Base-by-base conservation (phyloP, 2,888 invertebrate genomes). In the Empis stercorea region DNA sequence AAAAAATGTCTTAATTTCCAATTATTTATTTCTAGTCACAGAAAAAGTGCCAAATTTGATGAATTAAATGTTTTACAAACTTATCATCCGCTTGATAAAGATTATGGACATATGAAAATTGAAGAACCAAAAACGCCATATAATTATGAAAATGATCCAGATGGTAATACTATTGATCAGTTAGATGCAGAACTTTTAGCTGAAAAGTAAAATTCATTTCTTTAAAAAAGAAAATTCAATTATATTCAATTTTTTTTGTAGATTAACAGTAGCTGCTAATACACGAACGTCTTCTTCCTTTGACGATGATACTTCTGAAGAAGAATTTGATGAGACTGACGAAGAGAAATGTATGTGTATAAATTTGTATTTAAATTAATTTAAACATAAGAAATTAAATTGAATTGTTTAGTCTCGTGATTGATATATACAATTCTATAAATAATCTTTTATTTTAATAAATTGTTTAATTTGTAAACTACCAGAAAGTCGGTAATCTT, bases 41-140 rank as follows among this genome's bases (percentile, higher is more conserved):
- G 70, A 43, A 79, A 79, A 62, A 78, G 78, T 64, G 78, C 91
- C 62, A 87, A 92, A 76, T 94, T 91, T 75, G 99, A 99, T 71
- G 99, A 99, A 74, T 89, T 95, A 81, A 99, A 99, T 72, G 97
- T 99, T 55, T 78, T 97, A 59, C 95, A 94, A 56, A 99, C 99
- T 1, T 81, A 94, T 61, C 99, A 99, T 74, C 99, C 99, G 38
- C 77, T 87, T 17, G 93, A 93, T 67, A 99, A 99, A 73, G 97
- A 97, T 71, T 99, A 99, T 71, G 99, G 99, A 10, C 94, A 94
- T 63, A 97, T 97, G 95, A 99, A 97, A 72, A 83, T 87, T 54
- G 89, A 93, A 60, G 99, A 99, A 71, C 97, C 99, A 2, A 96
- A 96, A 70, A 99, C 99, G 23, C 99, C 99, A 36, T 79, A 66